Base-by-base conservation (phyloP, 2,888 invertebrate species). In the Ariolimax columbianus region DNA sequence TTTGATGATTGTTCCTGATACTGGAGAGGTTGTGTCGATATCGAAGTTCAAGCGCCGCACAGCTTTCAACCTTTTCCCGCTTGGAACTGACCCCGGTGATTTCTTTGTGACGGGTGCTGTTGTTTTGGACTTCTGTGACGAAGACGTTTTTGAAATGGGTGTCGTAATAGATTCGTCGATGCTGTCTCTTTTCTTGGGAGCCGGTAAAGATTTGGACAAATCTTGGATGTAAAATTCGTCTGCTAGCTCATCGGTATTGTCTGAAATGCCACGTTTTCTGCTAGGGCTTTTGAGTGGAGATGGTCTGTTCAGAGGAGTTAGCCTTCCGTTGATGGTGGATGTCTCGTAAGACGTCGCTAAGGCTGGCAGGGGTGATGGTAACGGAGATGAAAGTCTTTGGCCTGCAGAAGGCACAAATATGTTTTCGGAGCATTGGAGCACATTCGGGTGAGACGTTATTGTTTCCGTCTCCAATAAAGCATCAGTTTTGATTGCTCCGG, bases 1-100 rank as follows among this genome's bases (percentile, higher is more conserved):
- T 63, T 94, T 95, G 90, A 99, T 99, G 87, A 98, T 98, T 30
- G 98, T 98, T 0, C 98, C 98, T 0, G 98, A 98, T 0, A 99
- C 98, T 97, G 84, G 97, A 96, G 94, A 97, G 97, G 94, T 98
- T 97, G 89, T 91, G 87, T 93, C 93, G 86, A 92, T 92, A 70
- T 93, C 93, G 87, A 97, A 97, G 92, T 97, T 96, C 82, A 98
- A 95, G 88, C 97, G 96, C 40, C 98, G 94, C 66, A 96, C 93
- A 7, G 94, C 96, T 89, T 94, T 93, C 43, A 93, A 89, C 87
- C 92, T 93, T 88, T 92, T 93, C 19, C 59, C 77, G 26, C 1
- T 33, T n/a, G n/a, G n/a, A n/a, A n/a, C n/a, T n/a, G n/a, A n/a
- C 17, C 17, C 7, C 78, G 90, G 87, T 1, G 78, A 40, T n/a